Evolutionary conservation across 2,888 invertebrate species (phyloP).

Genomic region (Megalurothrips usitatus): DNA sequence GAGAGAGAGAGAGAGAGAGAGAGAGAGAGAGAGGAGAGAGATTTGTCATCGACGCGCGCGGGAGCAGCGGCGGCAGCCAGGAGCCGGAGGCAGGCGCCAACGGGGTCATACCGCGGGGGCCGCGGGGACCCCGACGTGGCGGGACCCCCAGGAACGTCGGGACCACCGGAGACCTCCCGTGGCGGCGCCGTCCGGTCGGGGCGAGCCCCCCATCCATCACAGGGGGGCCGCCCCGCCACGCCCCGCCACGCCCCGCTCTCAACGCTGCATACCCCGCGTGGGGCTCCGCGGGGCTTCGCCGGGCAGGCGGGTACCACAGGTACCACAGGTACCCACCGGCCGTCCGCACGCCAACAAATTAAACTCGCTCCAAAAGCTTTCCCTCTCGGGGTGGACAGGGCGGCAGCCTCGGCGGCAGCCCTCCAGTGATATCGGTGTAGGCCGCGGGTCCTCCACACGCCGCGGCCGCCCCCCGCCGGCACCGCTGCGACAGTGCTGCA

Average conservation of each 20-base stretch:
- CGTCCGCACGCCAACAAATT: not conserved
- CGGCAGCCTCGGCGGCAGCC: too few species aligned
- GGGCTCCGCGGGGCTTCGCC: too few species aligned
- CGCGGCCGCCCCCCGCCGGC: too few species aligned
- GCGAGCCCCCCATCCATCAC: slow-evolving; percentile 8
- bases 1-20: too few species aligned
- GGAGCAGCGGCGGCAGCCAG: too few species aligned
- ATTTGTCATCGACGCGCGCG: too few species aligned
- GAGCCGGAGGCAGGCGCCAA: not conserved
- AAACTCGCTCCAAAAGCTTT: too few species aligned
- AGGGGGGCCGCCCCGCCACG: not conserved
- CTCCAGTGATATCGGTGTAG: too few species aligned
- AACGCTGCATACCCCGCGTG: slow-evolving; percentile 5
- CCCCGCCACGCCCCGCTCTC: slow-evolving; percentile 8
- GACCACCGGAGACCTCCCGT: slow-evolving; percentile 7
- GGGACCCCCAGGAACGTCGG: not conserved
- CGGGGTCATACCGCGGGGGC: not conserved
- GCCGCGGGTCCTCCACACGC: too few species aligned
- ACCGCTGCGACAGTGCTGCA: too few species aligned
- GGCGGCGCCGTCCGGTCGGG: slow-evolving; percentile 4
- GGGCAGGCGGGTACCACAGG: not conserved
- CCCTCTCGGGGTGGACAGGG: too few species aligned
- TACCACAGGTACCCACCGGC: not conserved
- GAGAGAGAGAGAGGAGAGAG: too few species aligned
- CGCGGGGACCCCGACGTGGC: not conserved